phyloP scores from a whole-genome alignment of 2,797 vertebrate genomes.

The Forpus xanthops region DNA sequence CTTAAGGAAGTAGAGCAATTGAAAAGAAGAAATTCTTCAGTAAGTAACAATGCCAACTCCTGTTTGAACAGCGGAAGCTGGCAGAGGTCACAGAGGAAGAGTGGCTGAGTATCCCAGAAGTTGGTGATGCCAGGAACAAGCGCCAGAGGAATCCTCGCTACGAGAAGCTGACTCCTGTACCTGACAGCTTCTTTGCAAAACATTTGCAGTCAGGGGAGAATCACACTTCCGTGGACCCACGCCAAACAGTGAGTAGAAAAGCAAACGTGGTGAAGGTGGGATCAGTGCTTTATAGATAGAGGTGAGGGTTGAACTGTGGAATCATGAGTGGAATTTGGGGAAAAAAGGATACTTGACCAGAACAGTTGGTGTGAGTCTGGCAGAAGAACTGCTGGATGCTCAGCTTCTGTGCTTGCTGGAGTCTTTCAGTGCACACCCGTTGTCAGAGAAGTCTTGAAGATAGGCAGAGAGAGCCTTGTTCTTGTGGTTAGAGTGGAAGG shows the following conservation, averaged over 20 bases:
- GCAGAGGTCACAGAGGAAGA: conserved; percentile 96
- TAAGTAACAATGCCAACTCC: not conserved
- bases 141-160: conserved; percentile 95
- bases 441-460: not conserved
- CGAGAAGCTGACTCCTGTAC: conserved; percentile 96
- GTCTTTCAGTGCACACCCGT: not conserved
- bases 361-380: not conserved
- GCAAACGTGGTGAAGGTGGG: not conserved
- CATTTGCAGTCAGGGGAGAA: conserved; percentile 93
- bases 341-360: too few species aligned
- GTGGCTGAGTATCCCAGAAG: conserved; percentile 98
- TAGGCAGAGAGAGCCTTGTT: not conserved
- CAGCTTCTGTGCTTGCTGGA: not conserved
- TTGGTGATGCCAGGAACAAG: conserved; percentile 97
- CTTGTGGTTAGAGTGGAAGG: not conserved
- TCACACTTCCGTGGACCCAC: conserved; percentile 90
- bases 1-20: not conserved
- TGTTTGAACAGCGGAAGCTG: conserved; percentile 85
- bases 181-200: conserved; percentile 97
- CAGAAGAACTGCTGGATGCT: not conserved
- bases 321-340: not conserved
- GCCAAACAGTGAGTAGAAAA: conserved; percentile 85
- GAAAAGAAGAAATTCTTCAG: not conserved
- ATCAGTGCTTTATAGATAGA: not conserved
- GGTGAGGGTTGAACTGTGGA: fast-evolving